phyloP scores from a whole-genome alignment of 1,140 invertebrate species.

The Ostrea denselamellosa region DNA sequence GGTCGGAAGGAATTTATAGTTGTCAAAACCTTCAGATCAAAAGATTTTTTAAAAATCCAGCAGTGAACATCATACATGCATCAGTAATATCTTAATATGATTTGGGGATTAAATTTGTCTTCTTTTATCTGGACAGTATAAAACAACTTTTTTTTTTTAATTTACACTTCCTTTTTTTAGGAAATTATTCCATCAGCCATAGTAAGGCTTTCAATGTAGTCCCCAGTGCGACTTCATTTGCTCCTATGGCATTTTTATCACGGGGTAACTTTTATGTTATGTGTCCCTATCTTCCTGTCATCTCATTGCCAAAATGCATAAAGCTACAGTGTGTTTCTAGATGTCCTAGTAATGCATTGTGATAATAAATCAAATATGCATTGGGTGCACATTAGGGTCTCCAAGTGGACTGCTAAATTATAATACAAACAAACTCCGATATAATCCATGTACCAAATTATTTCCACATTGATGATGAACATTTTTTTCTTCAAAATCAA shows the following conservation, averaged over 20 bases:
- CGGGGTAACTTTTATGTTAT: neutral
- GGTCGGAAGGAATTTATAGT: no score
- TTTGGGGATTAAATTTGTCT: no score
- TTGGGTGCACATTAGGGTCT: neutral
- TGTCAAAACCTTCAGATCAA: no score
- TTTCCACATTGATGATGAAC: no score
- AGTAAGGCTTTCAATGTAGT: neutral
- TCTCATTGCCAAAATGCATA: constrained; percentile 5
- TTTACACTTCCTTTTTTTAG: neutral
- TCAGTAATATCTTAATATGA: no score
- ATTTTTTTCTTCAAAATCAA: no score
- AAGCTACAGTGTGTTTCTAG: neutral
- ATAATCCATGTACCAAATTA: no score
- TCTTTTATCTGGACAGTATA: no score
- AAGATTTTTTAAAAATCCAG: no score
- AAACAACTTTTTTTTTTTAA: neutral
- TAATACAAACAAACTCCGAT: no score
- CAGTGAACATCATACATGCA: no score
- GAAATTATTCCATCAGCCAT: neutral
- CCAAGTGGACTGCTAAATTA: neutral
- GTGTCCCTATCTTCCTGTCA: neutral
- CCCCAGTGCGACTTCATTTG: neutral
- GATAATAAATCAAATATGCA: neutral
- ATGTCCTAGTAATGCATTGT: neutral
- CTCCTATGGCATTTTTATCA: neutral